These are phyloP conservation scores for Hedya salicella DNA, from an alignment of 2,888 invertebrate species.

Conservation along the genomic window DNA sequence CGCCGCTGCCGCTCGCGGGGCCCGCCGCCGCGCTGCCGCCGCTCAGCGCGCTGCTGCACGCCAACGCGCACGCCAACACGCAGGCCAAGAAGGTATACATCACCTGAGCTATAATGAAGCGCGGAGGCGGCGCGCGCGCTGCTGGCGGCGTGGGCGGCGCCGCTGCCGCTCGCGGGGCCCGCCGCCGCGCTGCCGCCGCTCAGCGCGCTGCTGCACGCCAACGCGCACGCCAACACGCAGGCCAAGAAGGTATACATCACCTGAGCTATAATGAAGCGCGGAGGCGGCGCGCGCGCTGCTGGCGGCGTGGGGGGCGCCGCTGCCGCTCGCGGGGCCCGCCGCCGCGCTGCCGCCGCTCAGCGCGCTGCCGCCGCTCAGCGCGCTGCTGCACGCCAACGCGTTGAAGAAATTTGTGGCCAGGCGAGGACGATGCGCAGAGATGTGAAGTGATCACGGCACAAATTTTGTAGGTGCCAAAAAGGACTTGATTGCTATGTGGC, in stretches of 20 bases:
- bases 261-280: no score
- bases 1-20: conserved; percentile 58
- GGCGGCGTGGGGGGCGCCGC: conserved; percentile 65
- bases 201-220: conserved; percentile 72
- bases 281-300: conserved; percentile 67
- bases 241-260: conserved; percentile 76
- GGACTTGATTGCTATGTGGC: no score
- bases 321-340: conserved; percentile 60
- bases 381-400: conserved; percentile 67
- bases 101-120: no score
- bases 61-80: conserved; percentile 73
- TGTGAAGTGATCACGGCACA: no score
- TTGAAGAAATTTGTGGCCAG: no score
- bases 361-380: conserved; percentile 71
- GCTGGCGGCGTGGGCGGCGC: conserved; percentile 66
- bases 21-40: conserved; percentile 69
- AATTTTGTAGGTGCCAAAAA: no score
- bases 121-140: conserved; percentile 65
- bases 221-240: conserved; percentile 69
- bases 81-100: conserved; percentile 73
- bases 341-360: conserved; percentile 73
- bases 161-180: conserved; percentile 61
- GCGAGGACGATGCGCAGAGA: no score
- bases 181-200: conserved; percentile 70
- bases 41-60: conserved; percentile 72